These are phyloP conservation scores for Strix occidentalis DNA, from an alignment of 2,797 vertebrate species.

Conservation along the genomic window DNA sequence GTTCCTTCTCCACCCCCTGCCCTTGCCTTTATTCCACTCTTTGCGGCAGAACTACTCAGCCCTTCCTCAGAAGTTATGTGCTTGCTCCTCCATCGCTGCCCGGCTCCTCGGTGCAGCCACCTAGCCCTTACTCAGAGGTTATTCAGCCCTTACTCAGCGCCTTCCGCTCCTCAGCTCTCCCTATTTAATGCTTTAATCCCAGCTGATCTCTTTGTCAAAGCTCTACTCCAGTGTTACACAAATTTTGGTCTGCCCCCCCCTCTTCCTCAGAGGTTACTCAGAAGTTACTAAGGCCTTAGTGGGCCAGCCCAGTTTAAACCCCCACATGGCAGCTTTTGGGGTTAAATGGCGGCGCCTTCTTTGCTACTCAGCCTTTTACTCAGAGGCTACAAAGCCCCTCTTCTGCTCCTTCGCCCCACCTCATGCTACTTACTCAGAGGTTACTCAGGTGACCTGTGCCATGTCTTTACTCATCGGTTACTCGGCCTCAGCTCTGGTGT, in stretches of 20 bases:
- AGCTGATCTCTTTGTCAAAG: too few relatives aligned
- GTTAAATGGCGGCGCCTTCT: neutral
- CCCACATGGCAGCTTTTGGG: neutral
- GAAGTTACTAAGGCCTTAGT: neutral
- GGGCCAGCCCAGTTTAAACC: too few relatives aligned
- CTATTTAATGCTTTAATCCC: too few relatives aligned
- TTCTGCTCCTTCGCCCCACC: neutral
- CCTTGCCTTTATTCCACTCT: too few relatives aligned
- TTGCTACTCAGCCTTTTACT: neutral
- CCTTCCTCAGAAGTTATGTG: neutral
- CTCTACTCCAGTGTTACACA: too few relatives aligned
- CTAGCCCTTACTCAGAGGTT: neutral
- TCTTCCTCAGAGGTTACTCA: neutral
- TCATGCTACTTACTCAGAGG: neutral
- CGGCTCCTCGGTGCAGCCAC: neutral
- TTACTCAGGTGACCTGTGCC: too few relatives aligned
- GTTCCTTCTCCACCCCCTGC: too few relatives aligned
- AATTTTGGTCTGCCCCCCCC: too few relatives aligned
- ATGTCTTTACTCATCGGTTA: neutral
- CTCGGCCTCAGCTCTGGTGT: neutral
- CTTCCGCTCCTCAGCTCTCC: too few relatives aligned
- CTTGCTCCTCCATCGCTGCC: neutral
- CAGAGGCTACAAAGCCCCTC: neutral
- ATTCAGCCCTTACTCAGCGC: too few relatives aligned
- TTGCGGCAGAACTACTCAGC: too few relatives aligned